Conservation (phyloP, 2,797 vertebrate genomes). For the Oryzias sinensis region DNA sequence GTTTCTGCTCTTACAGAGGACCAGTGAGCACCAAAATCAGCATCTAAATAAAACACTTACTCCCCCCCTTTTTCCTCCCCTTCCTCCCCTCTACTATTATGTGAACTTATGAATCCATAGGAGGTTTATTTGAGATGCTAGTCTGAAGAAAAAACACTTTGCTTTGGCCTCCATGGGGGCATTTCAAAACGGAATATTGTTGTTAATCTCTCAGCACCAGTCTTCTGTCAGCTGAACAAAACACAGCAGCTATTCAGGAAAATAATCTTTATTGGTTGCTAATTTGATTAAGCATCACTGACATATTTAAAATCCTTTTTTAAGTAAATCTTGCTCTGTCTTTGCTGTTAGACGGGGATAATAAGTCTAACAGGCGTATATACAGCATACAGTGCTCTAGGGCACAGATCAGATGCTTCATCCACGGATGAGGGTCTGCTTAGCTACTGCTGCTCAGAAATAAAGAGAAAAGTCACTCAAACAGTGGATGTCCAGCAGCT, state of each 20-base stretch:
- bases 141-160: conserved; percentile 68
- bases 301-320: conserved; percentile 38
- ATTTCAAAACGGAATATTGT: conserved; percentile 71
- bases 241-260: conserved; percentile 58
- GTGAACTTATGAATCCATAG: conserved; percentile 75
- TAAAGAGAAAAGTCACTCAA: conserved; percentile 68
- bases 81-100: conserved; percentile 59
- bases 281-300: conserved; percentile 52
- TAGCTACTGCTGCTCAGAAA: conserved; percentile 65
- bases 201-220: conserved; percentile 59
- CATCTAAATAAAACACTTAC: conserved; percentile 77
- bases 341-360: conserved; percentile 35
- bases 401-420: conserved; percentile 63
- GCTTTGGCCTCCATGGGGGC: conserved; percentile 67
- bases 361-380: conserved; percentile 46
- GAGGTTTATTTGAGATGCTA: conserved; percentile 76
- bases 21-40: conserved; percentile 80
- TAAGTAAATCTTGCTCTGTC: conserved; percentile 18
- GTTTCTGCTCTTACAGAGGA: conserved; percentile 67
- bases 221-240: conserved; percentile 67
- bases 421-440: conserved; percentile 57
- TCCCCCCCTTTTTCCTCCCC: conserved; percentile 18
- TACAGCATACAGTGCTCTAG: conserved; percentile 35
- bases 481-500: conserved; percentile 69
- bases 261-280: conserved; percentile 55